Conservation (phyloP, 2,113 vertebrate species). For the Leptobrachium ailaonicum region DNA sequence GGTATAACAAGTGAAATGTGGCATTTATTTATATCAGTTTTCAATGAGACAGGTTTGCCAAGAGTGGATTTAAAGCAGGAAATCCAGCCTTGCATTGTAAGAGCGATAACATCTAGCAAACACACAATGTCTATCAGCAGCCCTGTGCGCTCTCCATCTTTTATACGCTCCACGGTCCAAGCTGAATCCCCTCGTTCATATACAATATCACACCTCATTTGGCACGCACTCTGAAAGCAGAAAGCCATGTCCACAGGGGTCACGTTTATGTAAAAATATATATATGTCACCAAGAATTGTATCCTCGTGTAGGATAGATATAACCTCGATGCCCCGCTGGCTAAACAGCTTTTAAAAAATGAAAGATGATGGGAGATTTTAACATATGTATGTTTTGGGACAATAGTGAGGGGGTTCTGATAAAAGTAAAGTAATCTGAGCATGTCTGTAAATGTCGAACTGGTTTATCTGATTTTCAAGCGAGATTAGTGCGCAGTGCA, state of each 20-base stretch:
- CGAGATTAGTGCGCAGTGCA: too few relatives aligned
- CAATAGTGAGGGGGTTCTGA: too few relatives aligned
- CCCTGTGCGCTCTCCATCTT: slow-evolving; percentile 5
- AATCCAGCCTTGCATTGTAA: slow-evolving; percentile 14
- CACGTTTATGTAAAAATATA: neutral
- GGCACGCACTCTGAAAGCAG: slow-evolving; percentile 2
- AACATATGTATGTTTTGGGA: too few relatives aligned
- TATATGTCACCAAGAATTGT: neutral
- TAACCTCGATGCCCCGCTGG: neutral
- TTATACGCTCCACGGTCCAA: neutral
- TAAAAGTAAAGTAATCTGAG: too few relatives aligned
- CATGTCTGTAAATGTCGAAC: too few relatives aligned
- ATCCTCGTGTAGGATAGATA: neutral
- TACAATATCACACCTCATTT: neutral
- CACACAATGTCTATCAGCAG: slow-evolving; percentile 25
- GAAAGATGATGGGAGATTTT: too few relatives aligned
- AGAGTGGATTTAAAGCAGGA: slow-evolving; percentile 29
- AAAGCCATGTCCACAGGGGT: neutral
- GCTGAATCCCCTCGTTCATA: slow-evolving; percentile 3
- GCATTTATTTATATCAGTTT: slow-evolving; percentile 22
- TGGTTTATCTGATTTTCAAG: too few relatives aligned
- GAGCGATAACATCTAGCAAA: slow-evolving; percentile 28
- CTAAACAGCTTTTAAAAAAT: neutral
- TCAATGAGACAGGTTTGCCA: neutral
- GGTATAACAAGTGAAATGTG: slow-evolving; percentile 15